These are phyloP conservation scores for Cotesia vestalis DNA, from an alignment of 1,140 invertebrate genomes.

Conservation along the genomic window DNA sequence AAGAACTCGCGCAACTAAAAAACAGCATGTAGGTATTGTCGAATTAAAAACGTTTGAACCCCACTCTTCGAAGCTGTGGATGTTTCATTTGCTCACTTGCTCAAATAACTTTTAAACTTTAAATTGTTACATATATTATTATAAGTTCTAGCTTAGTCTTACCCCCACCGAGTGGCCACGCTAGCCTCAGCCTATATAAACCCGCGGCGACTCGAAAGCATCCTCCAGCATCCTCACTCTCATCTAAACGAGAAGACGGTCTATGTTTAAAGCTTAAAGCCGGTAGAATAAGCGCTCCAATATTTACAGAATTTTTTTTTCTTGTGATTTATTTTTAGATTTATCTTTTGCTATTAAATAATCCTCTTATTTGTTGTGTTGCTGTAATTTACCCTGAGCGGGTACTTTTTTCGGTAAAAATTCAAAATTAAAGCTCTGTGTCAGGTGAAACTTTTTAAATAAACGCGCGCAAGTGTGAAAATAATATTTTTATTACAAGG, in stretches of 20 bases:
- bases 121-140: conserved; percentile 52
- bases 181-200: conserved; percentile 61
- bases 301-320: neutral
- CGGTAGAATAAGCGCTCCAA: conserved; percentile 36
- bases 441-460: conserved; percentile 3
- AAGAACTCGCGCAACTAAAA: no score
- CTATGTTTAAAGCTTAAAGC: conserved; percentile 54
- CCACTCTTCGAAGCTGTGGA: neutral
- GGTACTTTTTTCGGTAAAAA: no score
- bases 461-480: neutral
- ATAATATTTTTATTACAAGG: conserved; percentile 1
- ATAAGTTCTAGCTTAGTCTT: conserved; percentile 52
- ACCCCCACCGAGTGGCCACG: conserved; percentile 44
- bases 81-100: conserved; percentile 19
- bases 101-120: conserved; percentile 43
- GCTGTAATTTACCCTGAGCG: no score
- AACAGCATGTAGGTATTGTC: no score
- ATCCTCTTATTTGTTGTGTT: neutral
- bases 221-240: conserved; percentile 44
- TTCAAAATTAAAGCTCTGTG: neutral
- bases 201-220: conserved; percentile 53
- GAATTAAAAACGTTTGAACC: neutral
- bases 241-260: conserved; percentile 58
- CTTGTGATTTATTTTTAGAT: neutral
- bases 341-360: neutral